These are phyloP conservation scores for Byasa hedistus DNA, from an alignment of 2,888 invertebrate genomes.

Conservation along the genomic window DNA sequence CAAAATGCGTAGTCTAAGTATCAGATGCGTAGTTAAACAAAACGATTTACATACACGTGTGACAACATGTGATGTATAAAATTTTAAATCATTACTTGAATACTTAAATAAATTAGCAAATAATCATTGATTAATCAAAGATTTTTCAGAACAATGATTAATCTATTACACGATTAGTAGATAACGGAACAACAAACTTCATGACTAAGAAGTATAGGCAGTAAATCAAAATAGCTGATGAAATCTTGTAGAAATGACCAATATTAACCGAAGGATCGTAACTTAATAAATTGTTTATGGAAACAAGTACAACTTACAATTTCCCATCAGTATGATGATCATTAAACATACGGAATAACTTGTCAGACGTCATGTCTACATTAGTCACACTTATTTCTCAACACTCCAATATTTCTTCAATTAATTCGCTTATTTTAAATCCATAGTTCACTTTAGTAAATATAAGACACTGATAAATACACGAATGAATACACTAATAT, in stretches of 20 bases:
- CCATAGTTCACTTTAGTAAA: conserved; percentile 40
- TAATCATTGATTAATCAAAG: background rate
- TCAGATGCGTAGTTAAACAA: background rate
- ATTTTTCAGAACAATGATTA: background rate
- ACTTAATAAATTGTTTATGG: background rate
- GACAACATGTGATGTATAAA: background rate
- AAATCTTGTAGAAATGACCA: background rate
- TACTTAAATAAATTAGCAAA: background rate
- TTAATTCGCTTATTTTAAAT: conserved; percentile 39
- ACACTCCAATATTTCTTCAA: conserved; percentile 26
- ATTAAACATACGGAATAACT: conserved; percentile 57
- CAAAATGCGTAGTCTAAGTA: background rate
- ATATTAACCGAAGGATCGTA: background rate
- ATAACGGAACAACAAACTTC: background rate
- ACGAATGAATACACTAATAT: too few species aligned
- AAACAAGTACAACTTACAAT: conserved; percentile 58
- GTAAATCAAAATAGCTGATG: background rate
- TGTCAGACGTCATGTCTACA: conserved; percentile 63
- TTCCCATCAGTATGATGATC: conserved; percentile 69
- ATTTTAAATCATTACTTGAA: background rate
- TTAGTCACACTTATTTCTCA: conserved; percentile 55
- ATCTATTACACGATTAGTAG: background rate
- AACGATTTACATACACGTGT: background rate
- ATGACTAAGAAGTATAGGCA: conserved; percentile 2
- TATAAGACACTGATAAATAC: conserved; percentile 27